Conservation (phyloP, 2,113 vertebrate species). For the Lota lota region DNA sequence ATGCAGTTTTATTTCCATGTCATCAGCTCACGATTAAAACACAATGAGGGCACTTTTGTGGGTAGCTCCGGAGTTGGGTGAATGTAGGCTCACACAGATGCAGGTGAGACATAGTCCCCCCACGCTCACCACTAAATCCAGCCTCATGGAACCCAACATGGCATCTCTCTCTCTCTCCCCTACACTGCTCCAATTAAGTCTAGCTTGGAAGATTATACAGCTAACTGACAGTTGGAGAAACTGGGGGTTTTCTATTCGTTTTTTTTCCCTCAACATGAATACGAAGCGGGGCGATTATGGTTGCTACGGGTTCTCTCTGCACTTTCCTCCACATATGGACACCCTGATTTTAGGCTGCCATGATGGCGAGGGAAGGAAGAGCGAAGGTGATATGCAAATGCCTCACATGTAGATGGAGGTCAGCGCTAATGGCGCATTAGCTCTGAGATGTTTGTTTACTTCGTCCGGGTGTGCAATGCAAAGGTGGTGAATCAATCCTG, state of each 20-base stretch:
- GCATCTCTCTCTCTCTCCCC: constrained; percentile 9
- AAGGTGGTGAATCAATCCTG: not conserved
- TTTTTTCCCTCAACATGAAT: constrained; percentile 41
- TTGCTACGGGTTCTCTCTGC: constrained; percentile 34
- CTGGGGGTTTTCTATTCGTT: not conserved
- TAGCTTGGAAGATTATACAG: constrained; percentile 19
- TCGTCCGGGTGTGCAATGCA: not conserved
- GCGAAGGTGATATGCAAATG: constrained; percentile 18
- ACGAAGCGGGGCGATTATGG: constrained; percentile 62
- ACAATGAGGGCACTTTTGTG: too few relatives aligned
- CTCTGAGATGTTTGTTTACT: not conserved
- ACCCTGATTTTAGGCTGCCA: constrained; percentile 36
- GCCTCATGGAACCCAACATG: too few relatives aligned
- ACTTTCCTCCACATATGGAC: constrained; percentile 19
- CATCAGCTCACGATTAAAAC: too few relatives aligned
- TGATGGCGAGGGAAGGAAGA: constrained; percentile 24
- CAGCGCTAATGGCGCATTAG: not conserved
- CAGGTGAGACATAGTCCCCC: too few relatives aligned
- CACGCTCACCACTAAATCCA: too few relatives aligned
- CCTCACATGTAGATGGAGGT: not conserved
- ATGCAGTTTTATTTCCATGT: too few relatives aligned
- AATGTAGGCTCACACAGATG: too few relatives aligned
- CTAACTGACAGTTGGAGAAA: too few relatives aligned
- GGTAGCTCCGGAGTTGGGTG: constrained; percentile 1
- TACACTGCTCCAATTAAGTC: constrained; percentile 55